Conservation (phyloP, 1,140 invertebrate genomes). For the Yoshiicerus persimilis region DNA sequence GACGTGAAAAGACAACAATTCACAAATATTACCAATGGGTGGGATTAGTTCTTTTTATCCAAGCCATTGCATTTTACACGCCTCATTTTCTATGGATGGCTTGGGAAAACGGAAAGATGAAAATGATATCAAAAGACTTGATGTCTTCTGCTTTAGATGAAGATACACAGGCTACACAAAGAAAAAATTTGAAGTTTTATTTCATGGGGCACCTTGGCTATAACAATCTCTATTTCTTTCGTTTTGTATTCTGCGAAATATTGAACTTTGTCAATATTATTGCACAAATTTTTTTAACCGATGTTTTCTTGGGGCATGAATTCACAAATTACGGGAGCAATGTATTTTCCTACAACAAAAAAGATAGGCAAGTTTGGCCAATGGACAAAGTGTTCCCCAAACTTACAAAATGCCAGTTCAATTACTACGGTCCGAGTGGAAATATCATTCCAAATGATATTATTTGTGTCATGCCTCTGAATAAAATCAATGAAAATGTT, state of each 20-base stretch:
- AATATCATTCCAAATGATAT: not conserved
- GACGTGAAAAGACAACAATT: slow-evolving; percentile 69
- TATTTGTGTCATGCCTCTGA: not conserved
- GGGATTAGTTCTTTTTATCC: slow-evolving; percentile 74
- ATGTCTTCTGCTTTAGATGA: slow-evolving; percentile 55
- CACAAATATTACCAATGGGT: slow-evolving; percentile 59
- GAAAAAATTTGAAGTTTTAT: not conserved
- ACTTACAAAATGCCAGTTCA: not conserved
- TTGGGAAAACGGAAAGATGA: slow-evolving; percentile 81
- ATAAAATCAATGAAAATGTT: not conserved
- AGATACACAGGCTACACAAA: not conserved
- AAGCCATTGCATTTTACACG: slow-evolving; percentile 90
- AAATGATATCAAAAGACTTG: slow-evolving; percentile 79
- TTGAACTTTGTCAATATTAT: slow-evolving; percentile 66
- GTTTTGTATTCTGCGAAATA: not conserved
- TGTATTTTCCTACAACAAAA: slow-evolving; percentile 79
- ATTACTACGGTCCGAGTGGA: not conserved
- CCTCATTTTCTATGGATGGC: slow-evolving; percentile 87
- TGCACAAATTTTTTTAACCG: slow-evolving; percentile 72
- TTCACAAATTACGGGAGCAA: slow-evolving; percentile 53
- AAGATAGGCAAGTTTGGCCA: slow-evolving; percentile 58
- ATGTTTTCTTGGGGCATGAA: slow-evolving; percentile 61
- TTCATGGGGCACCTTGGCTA: not conserved
- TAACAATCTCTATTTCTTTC: not conserved
- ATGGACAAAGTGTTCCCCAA: slow-evolving; percentile 2